A percentile compares a stretch with the other conserved stretches of the same genome.
These are phyloP conservation scores for Syngnathoides biaculeatus DNA, from an alignment of 2,113 vertebrate species.

Conservation along the genomic window DNA sequence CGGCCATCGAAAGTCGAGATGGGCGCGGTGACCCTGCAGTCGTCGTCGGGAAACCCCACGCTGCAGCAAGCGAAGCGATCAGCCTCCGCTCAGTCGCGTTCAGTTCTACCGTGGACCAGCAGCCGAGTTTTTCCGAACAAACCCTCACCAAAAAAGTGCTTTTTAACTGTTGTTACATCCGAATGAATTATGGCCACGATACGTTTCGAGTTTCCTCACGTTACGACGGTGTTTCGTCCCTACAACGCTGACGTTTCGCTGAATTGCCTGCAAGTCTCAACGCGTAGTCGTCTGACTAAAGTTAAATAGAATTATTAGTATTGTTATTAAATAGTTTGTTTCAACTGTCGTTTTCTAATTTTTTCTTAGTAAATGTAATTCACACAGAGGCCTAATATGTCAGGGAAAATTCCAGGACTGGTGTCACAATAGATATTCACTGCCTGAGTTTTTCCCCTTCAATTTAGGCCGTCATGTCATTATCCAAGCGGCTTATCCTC, in stretches of 20 bases:
- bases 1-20: constrained; percentile 74
- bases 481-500: too few species aligned
- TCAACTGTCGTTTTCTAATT: too few species aligned
- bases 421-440: background rate
- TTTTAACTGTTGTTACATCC: background rate
- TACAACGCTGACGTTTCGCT: background rate
- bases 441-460: background rate
- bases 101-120: too few species aligned
- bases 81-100: too few species aligned
- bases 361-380: too few species aligned
- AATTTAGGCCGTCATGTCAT: too few species aligned
- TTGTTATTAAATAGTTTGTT: too few species aligned
- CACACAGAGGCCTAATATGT: too few species aligned
- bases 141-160: background rate
- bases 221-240: background rate
- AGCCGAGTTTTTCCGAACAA: background rate
- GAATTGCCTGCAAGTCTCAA: background rate
- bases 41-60: constrained; percentile 77
- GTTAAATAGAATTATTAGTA: too few species aligned
- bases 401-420: too few species aligned
- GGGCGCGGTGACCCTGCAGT: constrained; percentile 83
- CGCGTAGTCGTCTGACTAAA: too few species aligned
- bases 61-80: constrained; percentile 49
- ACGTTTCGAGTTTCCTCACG: too few species aligned
- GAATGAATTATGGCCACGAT: background rate